These are phyloP conservation scores for Microplitis demolitor DNA, from an alignment of 1,140 invertebrate species.

Conservation along the genomic window DNA sequence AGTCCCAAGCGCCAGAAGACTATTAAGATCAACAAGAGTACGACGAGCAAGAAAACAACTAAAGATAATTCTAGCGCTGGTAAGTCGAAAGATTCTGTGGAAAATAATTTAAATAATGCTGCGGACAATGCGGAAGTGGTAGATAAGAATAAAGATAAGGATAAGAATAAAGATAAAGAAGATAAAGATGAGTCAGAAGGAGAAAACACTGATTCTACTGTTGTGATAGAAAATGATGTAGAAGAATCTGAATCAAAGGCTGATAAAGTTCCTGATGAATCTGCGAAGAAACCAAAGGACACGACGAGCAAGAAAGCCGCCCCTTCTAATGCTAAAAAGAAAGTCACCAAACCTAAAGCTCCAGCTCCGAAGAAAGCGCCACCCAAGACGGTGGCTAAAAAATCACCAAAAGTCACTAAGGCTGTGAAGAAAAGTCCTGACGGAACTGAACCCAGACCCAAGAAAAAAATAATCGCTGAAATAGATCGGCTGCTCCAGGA, in stretches of 20 bases:
- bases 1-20: slow-evolving; percentile 39
- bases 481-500: slow-evolving; percentile 79
- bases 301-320: slow-evolving; percentile 10
- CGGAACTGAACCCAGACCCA: slow-evolving; percentile 35
- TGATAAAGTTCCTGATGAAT: slow-evolving; percentile 22
- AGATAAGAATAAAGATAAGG: background rate
- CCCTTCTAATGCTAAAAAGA: slow-evolving; percentile 36
- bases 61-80: slow-evolving; percentile 3
- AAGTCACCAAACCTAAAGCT: slow-evolving; percentile 25
- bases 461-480: slow-evolving; percentile 70
- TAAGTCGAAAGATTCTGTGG: background rate
- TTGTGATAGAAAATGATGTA: background rate
- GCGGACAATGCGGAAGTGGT: background rate
- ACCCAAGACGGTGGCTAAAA: slow-evolving; percentile 15
- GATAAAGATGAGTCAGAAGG: background rate
- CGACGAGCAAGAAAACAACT: slow-evolving; percentile 18
- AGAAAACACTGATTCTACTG: background rate
- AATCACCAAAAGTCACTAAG: background rate
- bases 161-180: too few species aligned
- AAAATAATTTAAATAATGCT: slow-evolving; percentile 19
- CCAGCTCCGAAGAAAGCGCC: slow-evolving; percentile 27
- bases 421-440: slow-evolving; percentile 15
- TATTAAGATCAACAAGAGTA: slow-evolving; percentile 14
- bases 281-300: slow-evolving; percentile 3
- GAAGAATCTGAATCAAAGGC: slow-evolving; percentile 26